These are phyloP conservation scores for Hyposoter didymator DNA, from an alignment of 2,888 invertebrate genomes.

Conservation along the genomic window DNA sequence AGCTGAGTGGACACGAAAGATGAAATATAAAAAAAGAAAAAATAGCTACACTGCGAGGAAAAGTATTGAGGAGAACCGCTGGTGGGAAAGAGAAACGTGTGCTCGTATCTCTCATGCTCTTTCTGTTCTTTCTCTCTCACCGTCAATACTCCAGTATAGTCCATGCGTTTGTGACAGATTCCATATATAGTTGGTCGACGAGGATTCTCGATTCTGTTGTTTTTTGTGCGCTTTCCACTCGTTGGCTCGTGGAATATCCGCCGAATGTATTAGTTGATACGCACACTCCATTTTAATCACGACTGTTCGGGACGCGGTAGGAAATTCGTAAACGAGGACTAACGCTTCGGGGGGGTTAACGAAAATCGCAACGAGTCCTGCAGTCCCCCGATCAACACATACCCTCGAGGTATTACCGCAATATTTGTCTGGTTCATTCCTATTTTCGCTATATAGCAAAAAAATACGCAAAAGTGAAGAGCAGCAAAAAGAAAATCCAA, in stretches of 20 bases:
- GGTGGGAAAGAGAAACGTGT: not conserved
- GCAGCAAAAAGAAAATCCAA: not conserved
- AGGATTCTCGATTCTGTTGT: constrained; percentile 36
- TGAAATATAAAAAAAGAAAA: not conserved
- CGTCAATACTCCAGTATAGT: constrained; percentile 4
- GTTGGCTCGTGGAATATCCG: constrained; percentile 29
- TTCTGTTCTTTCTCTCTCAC: constrained; percentile 5
- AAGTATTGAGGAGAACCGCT: constrained; percentile 6
- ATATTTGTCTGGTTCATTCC: constrained; percentile 6
- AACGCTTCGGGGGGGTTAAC: constrained; percentile 38
- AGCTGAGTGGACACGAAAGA: not conserved
- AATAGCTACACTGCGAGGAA: not conserved
- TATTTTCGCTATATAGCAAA: not conserved
- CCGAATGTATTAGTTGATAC: not conserved
- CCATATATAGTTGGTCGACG: constrained; percentile 47
- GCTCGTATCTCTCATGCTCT: not conserved
- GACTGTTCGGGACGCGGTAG: constrained; percentile 27
- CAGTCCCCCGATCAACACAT: constrained; percentile 26
- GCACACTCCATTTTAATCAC: constrained; percentile 17
- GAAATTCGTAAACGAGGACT: constrained; percentile 37
- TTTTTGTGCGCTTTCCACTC: constrained; percentile 37
- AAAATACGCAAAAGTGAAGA: not conserved
- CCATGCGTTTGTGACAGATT: constrained; percentile 28
- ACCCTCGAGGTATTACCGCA: constrained; percentile 20
- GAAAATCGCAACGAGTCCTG: constrained; percentile 40